Evolutionary conservation across 2,113 vertebrate species (phyloP).

Genomic region (Chiloscyllium plagiosum): DNA sequence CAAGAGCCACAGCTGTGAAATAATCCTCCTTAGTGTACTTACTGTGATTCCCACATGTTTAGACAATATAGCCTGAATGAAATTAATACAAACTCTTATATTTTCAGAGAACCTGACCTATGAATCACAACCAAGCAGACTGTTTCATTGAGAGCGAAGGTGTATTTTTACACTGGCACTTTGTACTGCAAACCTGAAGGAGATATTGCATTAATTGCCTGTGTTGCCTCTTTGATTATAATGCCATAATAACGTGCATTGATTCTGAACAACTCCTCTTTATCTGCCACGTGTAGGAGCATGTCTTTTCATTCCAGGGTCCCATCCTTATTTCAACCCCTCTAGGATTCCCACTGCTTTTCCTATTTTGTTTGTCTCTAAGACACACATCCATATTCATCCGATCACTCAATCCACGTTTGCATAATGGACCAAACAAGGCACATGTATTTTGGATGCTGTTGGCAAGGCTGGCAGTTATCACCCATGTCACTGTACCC

Average conservation of each 20-base stretch:
- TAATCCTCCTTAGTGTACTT: not conserved
- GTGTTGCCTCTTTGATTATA: not conserved
- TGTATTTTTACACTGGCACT: not conserved
- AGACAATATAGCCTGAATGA: not conserved
- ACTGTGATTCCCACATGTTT: not conserved
- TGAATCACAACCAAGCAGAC: not conserved
- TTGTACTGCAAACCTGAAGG: not conserved
- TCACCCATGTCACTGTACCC: not conserved
- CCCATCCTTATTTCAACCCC: not conserved
- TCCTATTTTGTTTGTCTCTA: not conserved
- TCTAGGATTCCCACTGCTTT: not conserved
- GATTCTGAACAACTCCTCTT: not conserved
- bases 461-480: not conserved
- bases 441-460: not conserved
- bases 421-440: not conserved
- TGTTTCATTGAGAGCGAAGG: not conserved
- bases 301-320: not conserved
- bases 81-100: not conserved
- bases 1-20: not conserved
- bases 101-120: slow-evolving; percentile 5
- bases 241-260: not conserved
- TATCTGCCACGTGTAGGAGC: no score
- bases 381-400: no score
- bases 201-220: not conserved
- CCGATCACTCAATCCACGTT: not conserved